Percentiles rank a stretch among this genome's conserved stretches.
Conservation (phyloP, 1,140 invertebrate genomes). For the Archivesica marissinica region DNA sequence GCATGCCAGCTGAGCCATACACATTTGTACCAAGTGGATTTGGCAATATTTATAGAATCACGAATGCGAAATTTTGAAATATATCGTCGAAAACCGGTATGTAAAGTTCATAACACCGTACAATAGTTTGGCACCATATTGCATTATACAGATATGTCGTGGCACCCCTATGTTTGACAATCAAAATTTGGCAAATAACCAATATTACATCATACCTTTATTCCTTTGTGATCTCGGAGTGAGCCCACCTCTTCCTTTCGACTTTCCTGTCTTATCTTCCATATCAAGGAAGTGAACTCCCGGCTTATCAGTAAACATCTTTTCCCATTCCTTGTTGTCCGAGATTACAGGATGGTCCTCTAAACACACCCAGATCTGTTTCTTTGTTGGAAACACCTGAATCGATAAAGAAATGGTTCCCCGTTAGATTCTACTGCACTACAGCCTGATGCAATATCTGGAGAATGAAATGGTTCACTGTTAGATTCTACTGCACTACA, state of each 20-base stretch:
- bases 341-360: constrained; percentile 76
- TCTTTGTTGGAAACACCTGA: constrained; percentile 75
- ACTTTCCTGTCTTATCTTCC: constrained; percentile 58
- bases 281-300: constrained; percentile 75
- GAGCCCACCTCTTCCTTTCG: neutral
- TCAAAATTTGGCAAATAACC: neutral
- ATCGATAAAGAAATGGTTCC: too few species aligned
- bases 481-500: too few species aligned
- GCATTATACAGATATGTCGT: neutral
- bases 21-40: too few species aligned
- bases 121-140: neutral
- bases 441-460: too few species aligned
- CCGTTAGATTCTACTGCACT: too few species aligned
- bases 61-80: neutral
- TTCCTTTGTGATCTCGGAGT: too few species aligned
- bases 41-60: too few species aligned
- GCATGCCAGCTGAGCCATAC: too few species aligned
- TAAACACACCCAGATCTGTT: constrained; percentile 71
- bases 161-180: neutral
- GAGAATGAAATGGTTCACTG: too few species aligned
- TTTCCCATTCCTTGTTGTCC: constrained; percentile 77
- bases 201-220: neutral
- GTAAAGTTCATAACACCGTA: neutral
- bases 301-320: constrained; percentile 76
- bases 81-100: neutral